A percentile compares a stretch with the other conserved stretches of the same genome.
phyloP scores from a whole-genome alignment of 2,113 vertebrate genomes.

The Microcebus lehilahytsara region DNA sequence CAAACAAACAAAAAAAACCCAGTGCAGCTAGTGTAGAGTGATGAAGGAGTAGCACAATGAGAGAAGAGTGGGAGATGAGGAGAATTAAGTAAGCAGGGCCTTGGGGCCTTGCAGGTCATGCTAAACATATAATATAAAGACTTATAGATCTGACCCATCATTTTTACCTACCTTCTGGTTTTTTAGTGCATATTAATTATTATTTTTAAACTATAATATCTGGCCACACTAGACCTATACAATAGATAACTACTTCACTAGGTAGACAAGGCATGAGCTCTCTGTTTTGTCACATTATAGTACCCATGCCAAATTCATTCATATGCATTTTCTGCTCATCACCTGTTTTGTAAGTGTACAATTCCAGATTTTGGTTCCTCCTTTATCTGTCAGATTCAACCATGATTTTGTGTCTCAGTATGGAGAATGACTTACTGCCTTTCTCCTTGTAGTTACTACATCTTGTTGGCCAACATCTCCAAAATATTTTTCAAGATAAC shows the following conservation, averaged over 20 bases:
- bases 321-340: background rate
- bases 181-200: background rate
- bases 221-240: background rate
- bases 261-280: background rate
- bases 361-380: background rate
- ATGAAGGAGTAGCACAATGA: background rate
- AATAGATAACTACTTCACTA: background rate
- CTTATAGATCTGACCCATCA: background rate
- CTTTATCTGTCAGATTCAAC: background rate
- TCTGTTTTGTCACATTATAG: background rate
- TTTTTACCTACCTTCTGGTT: background rate
- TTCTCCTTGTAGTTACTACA: background rate
- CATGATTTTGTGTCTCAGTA: background rate
- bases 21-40: background rate
- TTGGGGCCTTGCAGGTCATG: background rate
- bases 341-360: background rate
- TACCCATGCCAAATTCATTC: background rate
- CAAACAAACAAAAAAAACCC: background rate
- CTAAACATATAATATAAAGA: background rate
- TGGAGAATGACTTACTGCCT: background rate
- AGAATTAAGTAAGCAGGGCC: background rate
- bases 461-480: background rate
- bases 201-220: background rate
- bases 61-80: background rate
- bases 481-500: background rate